A percentile compares a stretch with the other conserved stretches of the same genome.
phyloP scores from a whole-genome alignment of 2,113 vertebrate species.

The Halcyon malimbica region DNA sequence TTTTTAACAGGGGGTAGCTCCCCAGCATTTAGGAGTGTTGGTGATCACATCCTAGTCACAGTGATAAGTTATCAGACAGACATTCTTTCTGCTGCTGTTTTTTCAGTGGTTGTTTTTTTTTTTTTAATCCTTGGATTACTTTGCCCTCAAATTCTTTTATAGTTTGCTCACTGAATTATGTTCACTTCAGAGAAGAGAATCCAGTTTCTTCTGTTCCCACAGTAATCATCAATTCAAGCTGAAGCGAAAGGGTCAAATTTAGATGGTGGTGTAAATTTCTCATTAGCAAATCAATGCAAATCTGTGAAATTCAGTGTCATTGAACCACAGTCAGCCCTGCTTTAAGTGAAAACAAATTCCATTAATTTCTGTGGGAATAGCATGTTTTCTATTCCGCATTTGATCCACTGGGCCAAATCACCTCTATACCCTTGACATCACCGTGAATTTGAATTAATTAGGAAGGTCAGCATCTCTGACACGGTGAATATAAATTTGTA shows the following conservation, averaged over 20 bases:
- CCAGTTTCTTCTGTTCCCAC: conserved; percentile 55
- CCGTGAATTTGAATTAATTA: conserved; percentile 3
- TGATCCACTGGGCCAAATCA: neutral
- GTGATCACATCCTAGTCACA: neutral
- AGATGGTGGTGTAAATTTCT: conserved; percentile 45
- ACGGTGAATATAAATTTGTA: neutral
- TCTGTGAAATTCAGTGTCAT: conserved; percentile 37
- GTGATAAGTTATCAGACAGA: neutral
- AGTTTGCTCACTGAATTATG: conserved; percentile 53
- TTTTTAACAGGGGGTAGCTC: neutral
- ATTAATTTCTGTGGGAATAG: neutral
- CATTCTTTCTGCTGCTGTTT: neutral
- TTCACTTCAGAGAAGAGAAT: conserved; percentile 31
- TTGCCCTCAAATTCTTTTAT: conserved; percentile 29
- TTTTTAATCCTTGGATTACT: conserved; percentile 51
- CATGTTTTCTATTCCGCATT: neutral
- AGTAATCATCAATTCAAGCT: conserved; percentile 47
- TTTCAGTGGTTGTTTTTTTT: neutral
- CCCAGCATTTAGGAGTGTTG: neutral
- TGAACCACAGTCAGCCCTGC: neutral
- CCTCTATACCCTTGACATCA: neutral
- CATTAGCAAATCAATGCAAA: conserved; percentile 44
- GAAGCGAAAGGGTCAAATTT: conserved; percentile 42
- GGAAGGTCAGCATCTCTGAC: neutral
- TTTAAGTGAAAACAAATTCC: conserved; percentile 9